A percentile compares a stretch with the other conserved stretches of the same genome.
phyloP scores from a whole-genome alignment of 2,888 invertebrate species.

The Orthosia cruda region DNA sequence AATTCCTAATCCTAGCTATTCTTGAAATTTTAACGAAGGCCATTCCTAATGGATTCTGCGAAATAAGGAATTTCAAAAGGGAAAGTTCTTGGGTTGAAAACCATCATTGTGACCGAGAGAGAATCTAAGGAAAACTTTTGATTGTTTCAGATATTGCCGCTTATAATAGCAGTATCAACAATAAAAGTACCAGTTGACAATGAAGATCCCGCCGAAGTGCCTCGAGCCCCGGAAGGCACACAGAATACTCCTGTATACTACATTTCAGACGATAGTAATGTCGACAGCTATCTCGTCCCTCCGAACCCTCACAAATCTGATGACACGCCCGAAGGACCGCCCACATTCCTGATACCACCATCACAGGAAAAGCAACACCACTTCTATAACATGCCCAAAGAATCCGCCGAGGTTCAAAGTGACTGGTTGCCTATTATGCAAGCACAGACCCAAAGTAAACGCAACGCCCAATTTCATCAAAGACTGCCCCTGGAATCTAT shows the following conservation, averaged over 20 bases:
- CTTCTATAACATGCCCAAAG: slow-evolving; percentile 76
- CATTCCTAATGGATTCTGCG: too few relatives aligned
- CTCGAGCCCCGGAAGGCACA: slow-evolving; percentile 65
- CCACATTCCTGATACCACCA: slow-evolving; percentile 86
- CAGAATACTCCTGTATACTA: slow-evolving; percentile 80
- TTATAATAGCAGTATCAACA: slow-evolving; percentile 74
- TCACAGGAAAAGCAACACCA: slow-evolving; percentile 75
- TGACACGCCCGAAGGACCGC: slow-evolving; percentile 79
- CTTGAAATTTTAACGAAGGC: not conserved
- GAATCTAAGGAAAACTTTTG: not conserved
- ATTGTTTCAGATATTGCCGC: slow-evolving; percentile 81
- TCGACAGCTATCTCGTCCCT: slow-evolving; percentile 84
- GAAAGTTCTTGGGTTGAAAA: not conserved
- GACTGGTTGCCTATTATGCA: slow-evolving; percentile 88
- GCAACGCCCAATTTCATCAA: slow-evolving; percentile 57
- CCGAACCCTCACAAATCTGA: slow-evolving; percentile 79
- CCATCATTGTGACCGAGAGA: not conserved
- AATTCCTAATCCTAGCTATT: not conserved
- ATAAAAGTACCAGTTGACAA: slow-evolving; percentile 84
- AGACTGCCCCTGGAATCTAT: slow-evolving; percentile 64
- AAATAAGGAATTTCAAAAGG: not conserved
- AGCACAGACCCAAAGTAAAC: slow-evolving; percentile 56
- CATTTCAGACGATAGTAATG: slow-evolving; percentile 74
- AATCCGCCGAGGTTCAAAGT: slow-evolving; percentile 78
- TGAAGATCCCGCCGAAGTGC: slow-evolving; percentile 70